These are phyloP conservation scores for Syngnathus floridae DNA, from an alignment of 2,113 vertebrate species.

Conservation along the genomic window DNA sequence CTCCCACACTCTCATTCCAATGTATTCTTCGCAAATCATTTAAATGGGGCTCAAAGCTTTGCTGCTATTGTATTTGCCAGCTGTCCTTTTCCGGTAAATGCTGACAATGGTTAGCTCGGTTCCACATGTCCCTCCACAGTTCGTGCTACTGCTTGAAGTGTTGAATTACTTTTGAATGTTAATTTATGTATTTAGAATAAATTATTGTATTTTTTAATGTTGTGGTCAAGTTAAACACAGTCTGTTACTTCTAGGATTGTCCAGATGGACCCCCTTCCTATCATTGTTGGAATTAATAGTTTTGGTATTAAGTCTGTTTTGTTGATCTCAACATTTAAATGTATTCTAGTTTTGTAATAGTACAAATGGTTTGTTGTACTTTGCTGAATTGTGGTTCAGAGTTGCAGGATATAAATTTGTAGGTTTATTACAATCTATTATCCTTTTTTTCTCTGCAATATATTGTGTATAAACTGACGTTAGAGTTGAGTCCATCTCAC, in stretches of 20 bases:
- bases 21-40: conserved; percentile 1
- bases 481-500: conserved; percentile 6
- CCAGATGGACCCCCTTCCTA: background rate
- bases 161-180: conserved; percentile 68
- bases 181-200: conserved; percentile 61
- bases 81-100: conserved; percentile 27
- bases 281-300: conserved; percentile 19
- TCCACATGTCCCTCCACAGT: conserved; percentile 28
- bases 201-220: conserved; percentile 23
- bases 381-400: conserved; percentile 48
- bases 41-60: conserved; percentile 46
- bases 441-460: conserved; percentile 17
- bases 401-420: conserved; percentile 36
- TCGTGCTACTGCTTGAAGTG: conserved; percentile 63
- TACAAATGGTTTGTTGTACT: conserved; percentile 33
- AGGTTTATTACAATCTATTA: conserved; percentile 32
- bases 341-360: conserved; percentile 33
- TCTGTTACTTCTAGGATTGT: conserved; percentile 1
- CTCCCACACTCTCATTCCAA: conserved; percentile 3
- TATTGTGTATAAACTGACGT: conserved; percentile 17
- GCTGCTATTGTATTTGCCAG: conserved; percentile 59
- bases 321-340: conserved; percentile 30
- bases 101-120: conserved; percentile 20
- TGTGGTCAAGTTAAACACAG: conserved; percentile 24
- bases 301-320: conserved; percentile 26